Conservation (phyloP, 2,113 vertebrate genomes). For the Mobula hypostoma region DNA sequence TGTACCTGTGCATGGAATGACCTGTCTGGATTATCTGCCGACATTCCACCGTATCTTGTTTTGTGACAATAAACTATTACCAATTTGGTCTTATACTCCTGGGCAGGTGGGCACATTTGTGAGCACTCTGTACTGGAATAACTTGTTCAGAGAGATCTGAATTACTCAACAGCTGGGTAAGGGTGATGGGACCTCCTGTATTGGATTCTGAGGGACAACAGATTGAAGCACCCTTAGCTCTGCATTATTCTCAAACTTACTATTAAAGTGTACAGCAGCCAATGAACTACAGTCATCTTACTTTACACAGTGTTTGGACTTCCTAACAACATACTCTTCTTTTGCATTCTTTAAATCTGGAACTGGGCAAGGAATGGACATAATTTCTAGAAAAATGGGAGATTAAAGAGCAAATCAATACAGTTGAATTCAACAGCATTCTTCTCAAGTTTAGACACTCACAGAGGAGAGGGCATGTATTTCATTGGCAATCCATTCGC, state of each 20-base stretch:
- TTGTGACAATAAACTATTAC: too few species aligned
- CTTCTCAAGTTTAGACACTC: too few species aligned
- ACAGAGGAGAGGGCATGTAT: too few species aligned
- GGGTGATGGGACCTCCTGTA: background rate
- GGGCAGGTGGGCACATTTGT: background rate
- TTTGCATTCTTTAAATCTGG: background rate
- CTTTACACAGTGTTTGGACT: background rate
- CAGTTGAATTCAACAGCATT: background rate
- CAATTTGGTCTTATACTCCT: background rate
- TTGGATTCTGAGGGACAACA: background rate
- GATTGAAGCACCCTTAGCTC: background rate
- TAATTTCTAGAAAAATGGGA: background rate
- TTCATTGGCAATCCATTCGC: background rate
- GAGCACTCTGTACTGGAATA: background rate
- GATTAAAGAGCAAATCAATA: background rate
- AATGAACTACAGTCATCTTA: background rate
- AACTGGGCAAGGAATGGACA: background rate
- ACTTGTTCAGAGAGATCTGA: background rate
- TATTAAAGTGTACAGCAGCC: background rate
- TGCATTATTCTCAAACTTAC: background rate
- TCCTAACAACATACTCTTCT: background rate
- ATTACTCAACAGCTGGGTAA: background rate
- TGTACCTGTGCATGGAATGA: too few species aligned
- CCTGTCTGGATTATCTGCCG: too few species aligned
- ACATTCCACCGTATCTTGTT: too few species aligned